Evolutionary conservation across 2,113 vertebrate species (phyloP).

Genomic region (Balaeniceps rex): DNA sequence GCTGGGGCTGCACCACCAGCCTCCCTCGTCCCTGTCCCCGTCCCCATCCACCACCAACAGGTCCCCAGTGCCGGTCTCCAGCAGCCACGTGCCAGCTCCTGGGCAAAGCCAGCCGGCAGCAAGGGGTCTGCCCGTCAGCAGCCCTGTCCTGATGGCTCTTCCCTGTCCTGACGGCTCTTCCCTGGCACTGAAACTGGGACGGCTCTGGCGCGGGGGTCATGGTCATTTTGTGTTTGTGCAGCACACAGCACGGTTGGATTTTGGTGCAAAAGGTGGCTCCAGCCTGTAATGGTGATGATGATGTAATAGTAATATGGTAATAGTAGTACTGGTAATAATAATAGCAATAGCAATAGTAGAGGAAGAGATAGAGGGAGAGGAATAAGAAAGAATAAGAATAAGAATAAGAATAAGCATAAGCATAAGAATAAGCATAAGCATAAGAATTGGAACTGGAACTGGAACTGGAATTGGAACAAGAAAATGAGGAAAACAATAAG

Average conservation of each 20-base stretch:
- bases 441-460: no score
- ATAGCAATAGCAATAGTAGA: background rate
- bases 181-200: background rate
- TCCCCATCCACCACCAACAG: background rate
- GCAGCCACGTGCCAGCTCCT: fast-evolving
- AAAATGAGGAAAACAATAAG: background rate
- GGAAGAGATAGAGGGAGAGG: background rate
- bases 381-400: background rate
- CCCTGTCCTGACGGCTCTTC: background rate
- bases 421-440: background rate
- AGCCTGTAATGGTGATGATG: background rate
- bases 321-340: background rate
- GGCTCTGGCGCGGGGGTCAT: background rate
- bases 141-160: background rate
- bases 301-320: background rate
- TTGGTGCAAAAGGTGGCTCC: background rate
- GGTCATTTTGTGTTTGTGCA: no score
- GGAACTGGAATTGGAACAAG: no score
- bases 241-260: background rate
- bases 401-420: background rate
- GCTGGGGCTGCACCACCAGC: background rate
- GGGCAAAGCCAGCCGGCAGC: background rate
- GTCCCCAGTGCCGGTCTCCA: background rate
- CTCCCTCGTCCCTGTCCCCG: background rate
- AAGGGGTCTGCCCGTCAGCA: background rate